phyloP scores from a whole-genome alignment of 2,888 invertebrate species.

The Dicyrtoma fusca region DNA sequence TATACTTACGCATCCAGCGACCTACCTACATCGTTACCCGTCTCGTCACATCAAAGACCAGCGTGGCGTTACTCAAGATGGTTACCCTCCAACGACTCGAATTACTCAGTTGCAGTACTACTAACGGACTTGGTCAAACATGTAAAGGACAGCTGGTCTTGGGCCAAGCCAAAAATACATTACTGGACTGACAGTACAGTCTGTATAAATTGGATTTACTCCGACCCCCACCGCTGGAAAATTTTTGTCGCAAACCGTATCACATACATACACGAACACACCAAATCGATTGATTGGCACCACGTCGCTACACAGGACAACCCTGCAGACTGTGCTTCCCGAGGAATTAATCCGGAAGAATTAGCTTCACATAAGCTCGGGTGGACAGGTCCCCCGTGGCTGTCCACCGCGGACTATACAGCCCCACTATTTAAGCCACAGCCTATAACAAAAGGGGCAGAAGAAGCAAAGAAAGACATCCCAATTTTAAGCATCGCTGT shows the following conservation, averaged over 20 bases:
- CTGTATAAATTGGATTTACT: slow-evolving; percentile 55
- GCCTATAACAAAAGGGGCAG: background rate
- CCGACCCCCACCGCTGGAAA: slow-evolving; percentile 47
- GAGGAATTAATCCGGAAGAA: slow-evolving; percentile 12
- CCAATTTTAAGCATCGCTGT: background rate
- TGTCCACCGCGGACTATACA: background rate
- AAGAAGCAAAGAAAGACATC: background rate
- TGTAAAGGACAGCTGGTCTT: background rate
- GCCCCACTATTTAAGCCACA: background rate
- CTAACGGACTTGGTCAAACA: background rate
- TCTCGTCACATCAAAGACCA: background rate
- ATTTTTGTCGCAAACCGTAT: slow-evolving; percentile 55
- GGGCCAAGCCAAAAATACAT: background rate
- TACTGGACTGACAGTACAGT: slow-evolving; percentile 57
- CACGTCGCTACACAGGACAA: slow-evolving; percentile 56
- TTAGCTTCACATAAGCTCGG: background rate
- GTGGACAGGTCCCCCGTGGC: background rate
- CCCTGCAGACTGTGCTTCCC: slow-evolving; percentile 57
- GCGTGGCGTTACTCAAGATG: background rate
- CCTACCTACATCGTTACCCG: too few species aligned
- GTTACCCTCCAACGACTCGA: background rate
- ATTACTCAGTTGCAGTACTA: background rate
- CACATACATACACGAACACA: slow-evolving; percentile 44
- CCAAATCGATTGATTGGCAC: slow-evolving; percentile 46
- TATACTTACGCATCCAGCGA: slow-evolving; percentile 24